These are phyloP conservation scores for Drosophila koepferae DNA, from an alignment of 2,888 invertebrate genomes.

Conservation along the genomic window DNA sequence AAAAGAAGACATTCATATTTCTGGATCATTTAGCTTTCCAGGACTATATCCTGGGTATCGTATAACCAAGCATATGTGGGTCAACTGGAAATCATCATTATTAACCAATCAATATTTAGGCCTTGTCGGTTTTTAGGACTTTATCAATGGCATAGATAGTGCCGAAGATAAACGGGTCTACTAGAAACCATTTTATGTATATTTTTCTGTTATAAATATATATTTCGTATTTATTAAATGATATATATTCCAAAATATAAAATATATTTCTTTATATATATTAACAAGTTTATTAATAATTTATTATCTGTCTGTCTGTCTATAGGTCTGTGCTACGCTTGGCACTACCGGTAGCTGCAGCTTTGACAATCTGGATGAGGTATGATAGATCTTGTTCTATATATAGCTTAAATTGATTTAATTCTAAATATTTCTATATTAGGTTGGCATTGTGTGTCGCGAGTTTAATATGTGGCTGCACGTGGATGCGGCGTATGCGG, in stretches of 20 bases:
- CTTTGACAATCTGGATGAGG: constrained; percentile 93
- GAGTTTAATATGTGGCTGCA: constrained; percentile 97
- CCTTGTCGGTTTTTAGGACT: background rate
- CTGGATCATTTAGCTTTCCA: background rate
- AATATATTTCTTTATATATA: no score
- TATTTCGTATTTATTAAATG: background rate
- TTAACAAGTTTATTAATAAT: background rate
- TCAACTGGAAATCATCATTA: background rate
- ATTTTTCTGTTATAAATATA: background rate
- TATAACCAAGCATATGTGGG: background rate
- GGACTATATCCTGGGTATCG: background rate
- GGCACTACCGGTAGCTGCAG: constrained; percentile 99
- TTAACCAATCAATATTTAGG: background rate
- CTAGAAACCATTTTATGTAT: background rate
- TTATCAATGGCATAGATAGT: background rate
- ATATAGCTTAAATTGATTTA: background rate
- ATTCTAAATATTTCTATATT: background rate
- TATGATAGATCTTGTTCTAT: constrained; percentile 22
- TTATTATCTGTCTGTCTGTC: no score
- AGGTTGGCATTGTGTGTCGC: constrained; percentile 88
- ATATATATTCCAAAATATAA: no score
- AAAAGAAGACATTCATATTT: background rate
- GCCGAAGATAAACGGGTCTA: background rate
- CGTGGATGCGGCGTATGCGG: constrained; percentile 99
- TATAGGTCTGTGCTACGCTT: constrained; percentile 95